A percentile compares a stretch with the other conserved stretches of the same genome.
These are phyloP conservation scores for Parelbella ahira DNA, from an alignment of 2,888 invertebrate species.

Conservation along the genomic window DNA sequence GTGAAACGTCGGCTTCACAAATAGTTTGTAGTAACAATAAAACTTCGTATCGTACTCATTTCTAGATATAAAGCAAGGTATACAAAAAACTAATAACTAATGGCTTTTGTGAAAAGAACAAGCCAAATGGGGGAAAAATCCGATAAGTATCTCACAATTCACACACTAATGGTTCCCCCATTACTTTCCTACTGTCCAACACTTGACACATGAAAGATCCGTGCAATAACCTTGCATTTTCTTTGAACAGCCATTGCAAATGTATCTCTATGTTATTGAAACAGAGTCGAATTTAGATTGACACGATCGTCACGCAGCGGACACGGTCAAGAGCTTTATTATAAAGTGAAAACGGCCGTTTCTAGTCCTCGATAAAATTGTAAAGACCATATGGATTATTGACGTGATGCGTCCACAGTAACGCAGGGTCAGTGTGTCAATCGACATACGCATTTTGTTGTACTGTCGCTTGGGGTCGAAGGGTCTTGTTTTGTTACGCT, in stretches of 20 bases:
- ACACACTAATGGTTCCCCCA: slow-evolving; percentile 4
- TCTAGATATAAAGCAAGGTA: no score
- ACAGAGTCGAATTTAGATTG: not conserved
- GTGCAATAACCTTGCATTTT: slow-evolving; percentile 18
- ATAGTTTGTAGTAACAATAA: no score
- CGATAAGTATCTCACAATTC: not conserved
- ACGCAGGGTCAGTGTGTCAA: slow-evolving; percentile 19
- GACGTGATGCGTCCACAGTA: slow-evolving; percentile 11
- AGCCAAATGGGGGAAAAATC: no score
- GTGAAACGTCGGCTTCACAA: no score
- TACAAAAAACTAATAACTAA: no score
- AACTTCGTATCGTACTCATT: no score
- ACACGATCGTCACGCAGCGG: not conserved
- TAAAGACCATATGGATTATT: slow-evolving; percentile 17
- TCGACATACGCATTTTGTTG: slow-evolving; percentile 8
- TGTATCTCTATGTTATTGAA: not conserved
- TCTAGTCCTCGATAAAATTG: slow-evolving; percentile 17
- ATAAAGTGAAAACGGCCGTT: slow-evolving; percentile 29
- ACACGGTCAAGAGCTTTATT: slow-evolving; percentile 28
- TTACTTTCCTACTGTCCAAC: slow-evolving; percentile 8
- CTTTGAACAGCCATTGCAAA: not conserved
- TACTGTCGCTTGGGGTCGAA: slow-evolving; percentile 5
- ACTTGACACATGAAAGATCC: slow-evolving; percentile 11
- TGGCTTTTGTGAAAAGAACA: no score
- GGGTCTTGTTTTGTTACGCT: slow-evolving; percentile 10